phyloP scores from a whole-genome alignment of 2,797 vertebrate genomes.

The Bradypus variegatus region DNA sequence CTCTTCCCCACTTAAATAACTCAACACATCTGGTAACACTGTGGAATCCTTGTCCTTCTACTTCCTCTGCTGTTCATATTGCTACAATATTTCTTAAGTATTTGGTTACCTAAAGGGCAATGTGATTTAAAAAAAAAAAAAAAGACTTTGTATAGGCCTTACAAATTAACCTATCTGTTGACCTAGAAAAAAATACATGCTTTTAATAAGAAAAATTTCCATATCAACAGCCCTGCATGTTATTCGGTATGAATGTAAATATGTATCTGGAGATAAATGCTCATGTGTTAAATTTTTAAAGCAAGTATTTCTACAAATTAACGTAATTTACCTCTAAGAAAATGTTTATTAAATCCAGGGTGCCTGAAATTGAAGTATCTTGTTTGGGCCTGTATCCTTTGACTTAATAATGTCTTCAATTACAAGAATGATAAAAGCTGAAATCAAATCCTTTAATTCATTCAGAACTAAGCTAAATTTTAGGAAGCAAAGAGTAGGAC shows the following conservation, averaged over 20 bases:
- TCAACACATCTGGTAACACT: slow-evolving; percentile 98
- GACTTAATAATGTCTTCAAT: slow-evolving; percentile 71
- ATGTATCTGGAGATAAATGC: slow-evolving; percentile 41
- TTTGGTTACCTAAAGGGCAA: slow-evolving; percentile 90
- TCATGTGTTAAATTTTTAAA: slow-evolving; percentile 47
- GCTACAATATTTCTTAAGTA: slow-evolving; percentile 91
- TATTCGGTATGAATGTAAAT: slow-evolving; percentile 40
- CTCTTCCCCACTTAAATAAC: slow-evolving; percentile 86
- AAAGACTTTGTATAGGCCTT: slow-evolving; percentile 73
- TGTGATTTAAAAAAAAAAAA: slow-evolving; percentile 63
- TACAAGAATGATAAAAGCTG: slow-evolving; percentile 77
- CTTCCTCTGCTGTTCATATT: slow-evolving; percentile 85
- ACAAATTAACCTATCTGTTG: slow-evolving; percentile 81
- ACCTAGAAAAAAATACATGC: slow-evolving; percentile 65
- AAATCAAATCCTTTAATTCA: slow-evolving; percentile 77
- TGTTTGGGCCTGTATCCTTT: slow-evolving; percentile 71
- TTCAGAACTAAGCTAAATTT: slow-evolving; percentile 71
- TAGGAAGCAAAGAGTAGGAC: slow-evolving; percentile 70
- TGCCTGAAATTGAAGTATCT: slow-evolving; percentile 70
- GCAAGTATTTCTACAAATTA: slow-evolving; percentile 45
- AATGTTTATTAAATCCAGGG: slow-evolving; percentile 70
- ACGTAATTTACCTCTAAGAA: slow-evolving; percentile 61
- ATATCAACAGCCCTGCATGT: slow-evolving; percentile 60
- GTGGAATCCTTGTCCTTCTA: slow-evolving; percentile 95
- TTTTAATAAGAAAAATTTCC: slow-evolving; percentile 71